These are phyloP conservation scores for Cydia strobilella DNA, from an alignment of 1,140 invertebrate species.

Conservation along the genomic window DNA sequence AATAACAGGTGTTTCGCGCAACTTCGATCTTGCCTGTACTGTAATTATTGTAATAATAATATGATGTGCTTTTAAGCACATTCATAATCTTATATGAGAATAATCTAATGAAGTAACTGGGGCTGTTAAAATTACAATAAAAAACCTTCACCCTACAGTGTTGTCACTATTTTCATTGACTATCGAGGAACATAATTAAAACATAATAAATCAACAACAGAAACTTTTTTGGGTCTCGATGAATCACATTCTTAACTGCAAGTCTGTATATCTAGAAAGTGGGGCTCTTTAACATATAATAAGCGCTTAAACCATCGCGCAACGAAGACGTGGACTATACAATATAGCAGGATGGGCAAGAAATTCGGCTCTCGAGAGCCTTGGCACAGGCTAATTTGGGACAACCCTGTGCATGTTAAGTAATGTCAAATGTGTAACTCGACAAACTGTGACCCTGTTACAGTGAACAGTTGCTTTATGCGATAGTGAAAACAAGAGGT, in stretches of 20 bases:
- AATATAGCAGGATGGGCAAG: background rate
- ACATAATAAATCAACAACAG: background rate
- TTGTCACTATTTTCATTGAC: background rate
- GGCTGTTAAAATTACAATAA: no score
- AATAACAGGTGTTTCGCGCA: background rate
- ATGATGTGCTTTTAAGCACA: no score
- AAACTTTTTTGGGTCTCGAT: background rate
- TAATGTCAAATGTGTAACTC: background rate
- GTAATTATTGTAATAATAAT: no score
- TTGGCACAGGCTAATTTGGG: constrained; percentile 2
- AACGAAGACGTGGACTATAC: background rate
- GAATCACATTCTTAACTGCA: no score
- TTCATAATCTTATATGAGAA: no score
- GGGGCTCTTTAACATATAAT: background rate
- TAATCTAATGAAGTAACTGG: no score
- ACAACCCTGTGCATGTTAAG: constrained; percentile 18
- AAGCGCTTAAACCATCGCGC: background rate
- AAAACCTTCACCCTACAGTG: no score
- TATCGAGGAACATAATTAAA: background rate
- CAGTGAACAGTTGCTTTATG: background rate
- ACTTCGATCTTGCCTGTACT: background rate
- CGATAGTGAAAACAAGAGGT: background rate
- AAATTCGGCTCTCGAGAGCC: background rate
- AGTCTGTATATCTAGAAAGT: no score
- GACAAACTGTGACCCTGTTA: background rate